These are phyloP conservation scores for Alouatta palliata DNA, from an alignment of 2,113 vertebrate genomes.

Conservation along the genomic window DNA sequence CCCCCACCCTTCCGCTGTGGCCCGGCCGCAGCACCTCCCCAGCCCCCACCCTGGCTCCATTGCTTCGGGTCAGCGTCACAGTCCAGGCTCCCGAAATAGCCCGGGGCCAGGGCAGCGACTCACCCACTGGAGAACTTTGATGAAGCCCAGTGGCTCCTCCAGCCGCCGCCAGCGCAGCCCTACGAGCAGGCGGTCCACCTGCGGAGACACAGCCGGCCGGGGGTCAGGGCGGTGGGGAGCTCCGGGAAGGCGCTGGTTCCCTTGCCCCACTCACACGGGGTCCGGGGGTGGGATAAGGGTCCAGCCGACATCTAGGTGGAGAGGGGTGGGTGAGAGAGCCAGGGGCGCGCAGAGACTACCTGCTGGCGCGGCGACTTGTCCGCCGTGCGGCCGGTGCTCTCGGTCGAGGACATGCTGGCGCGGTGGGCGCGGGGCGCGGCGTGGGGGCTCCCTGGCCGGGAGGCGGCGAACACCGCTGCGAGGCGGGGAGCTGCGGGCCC, in stretches of 20 bases:
- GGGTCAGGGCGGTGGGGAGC: not conserved
- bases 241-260: not conserved
- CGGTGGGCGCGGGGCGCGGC: not conserved
- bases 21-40: conserved; percentile 16
- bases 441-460: not conserved
- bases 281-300: not conserved
- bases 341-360: conserved; percentile 60
- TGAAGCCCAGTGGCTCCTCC: conserved; percentile 94
- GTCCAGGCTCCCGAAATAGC: conserved; percentile 71
- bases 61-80: conserved; percentile 68
- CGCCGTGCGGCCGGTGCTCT: conserved; percentile 57
- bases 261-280: not conserved
- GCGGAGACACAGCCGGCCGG: not conserved
- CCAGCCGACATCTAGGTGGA: not conserved
- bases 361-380: conserved; percentile 81
- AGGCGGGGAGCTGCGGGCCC: not conserved
- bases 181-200: conserved; percentile 84
- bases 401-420: conserved; percentile 73
- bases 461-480: not conserved
- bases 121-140: conserved; percentile 95
- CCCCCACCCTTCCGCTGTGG: conserved; percentile 11
- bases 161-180: conserved; percentile 88
- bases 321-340: not conserved
- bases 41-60: conserved; percentile 52
- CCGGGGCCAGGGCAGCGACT: conserved; percentile 71